These are phyloP conservation scores for Linyphia triangularis DNA, from an alignment of 2,888 invertebrate species.

Conservation along the genomic window DNA sequence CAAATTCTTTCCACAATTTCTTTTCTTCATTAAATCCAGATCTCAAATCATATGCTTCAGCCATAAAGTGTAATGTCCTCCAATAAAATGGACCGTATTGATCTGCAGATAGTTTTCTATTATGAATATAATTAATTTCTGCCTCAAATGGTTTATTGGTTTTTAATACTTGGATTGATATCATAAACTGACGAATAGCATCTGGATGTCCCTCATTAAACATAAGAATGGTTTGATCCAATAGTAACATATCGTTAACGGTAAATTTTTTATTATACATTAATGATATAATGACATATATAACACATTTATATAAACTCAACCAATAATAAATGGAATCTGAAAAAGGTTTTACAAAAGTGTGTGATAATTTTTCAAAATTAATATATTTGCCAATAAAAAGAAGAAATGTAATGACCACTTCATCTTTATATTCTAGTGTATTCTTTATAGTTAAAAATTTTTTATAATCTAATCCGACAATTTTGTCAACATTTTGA, in stretches of 20 bases:
- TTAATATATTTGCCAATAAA: slow-evolving; percentile 7
- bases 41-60: slow-evolving; percentile 7
- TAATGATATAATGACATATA: slow-evolving; percentile 10
- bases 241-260: neutral
- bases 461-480: neutral
- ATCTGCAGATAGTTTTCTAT: neutral
- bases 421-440: slow-evolving; percentile 9
- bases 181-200: slow-evolving; percentile 2
- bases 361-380: neutral
- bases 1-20: slow-evolving; percentile 14
- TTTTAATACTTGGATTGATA: neutral
- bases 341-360: neutral
- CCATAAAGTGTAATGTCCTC: slow-evolving; percentile 21
- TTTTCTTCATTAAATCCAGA: neutral
- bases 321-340: slow-evolving; percentile 20
- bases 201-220: slow-evolving; percentile 15
- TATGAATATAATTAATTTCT: slow-evolving; percentile 7
- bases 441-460: slow-evolving; percentile 4
- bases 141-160: neutral
- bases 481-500: neutral
- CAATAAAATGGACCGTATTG: slow-evolving; percentile 25
- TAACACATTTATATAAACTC: neutral
- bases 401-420: slow-evolving; percentile 22
- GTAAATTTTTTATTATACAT: slow-evolving; percentile 16
- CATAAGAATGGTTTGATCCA: neutral